A percentile compares a stretch with the other conserved stretches of the same genome.
Conservation (phyloP, 2,797 vertebrate genomes). For the Dermochelys coriacea region DNA sequence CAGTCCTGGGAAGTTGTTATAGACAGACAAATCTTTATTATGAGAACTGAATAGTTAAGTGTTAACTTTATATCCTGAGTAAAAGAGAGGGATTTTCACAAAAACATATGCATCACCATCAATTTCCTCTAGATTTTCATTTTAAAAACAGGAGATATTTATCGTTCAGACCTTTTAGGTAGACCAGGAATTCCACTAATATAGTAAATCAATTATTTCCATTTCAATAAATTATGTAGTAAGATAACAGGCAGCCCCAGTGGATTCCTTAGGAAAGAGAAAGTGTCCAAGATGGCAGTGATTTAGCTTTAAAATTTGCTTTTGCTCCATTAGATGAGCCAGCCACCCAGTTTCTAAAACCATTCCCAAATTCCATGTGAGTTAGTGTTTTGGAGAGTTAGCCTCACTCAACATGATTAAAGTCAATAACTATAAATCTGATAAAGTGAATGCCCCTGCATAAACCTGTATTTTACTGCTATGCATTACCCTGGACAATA, state of each 20-base stretch:
- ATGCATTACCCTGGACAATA: too few species aligned
- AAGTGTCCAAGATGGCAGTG: neutral
- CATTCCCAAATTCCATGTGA: neutral
- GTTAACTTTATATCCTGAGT: neutral
- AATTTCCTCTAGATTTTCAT: too few species aligned
- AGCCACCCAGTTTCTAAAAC: neutral
- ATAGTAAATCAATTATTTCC: neutral
- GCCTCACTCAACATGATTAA: too few species aligned
- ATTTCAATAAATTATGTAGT: neutral
- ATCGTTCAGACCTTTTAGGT: neutral
- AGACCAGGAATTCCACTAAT: neutral
- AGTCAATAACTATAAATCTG: too few species aligned
- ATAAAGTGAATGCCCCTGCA: too few species aligned
- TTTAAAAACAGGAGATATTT: neutral
- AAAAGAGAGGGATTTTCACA: neutral
- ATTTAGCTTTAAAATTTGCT: neutral
- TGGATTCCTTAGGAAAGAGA: neutral
- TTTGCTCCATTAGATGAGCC: neutral
- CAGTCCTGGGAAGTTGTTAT: fast-evolving
- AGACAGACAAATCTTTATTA: fast-evolving
- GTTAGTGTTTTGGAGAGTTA: neutral
- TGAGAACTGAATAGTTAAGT: fast-evolving
- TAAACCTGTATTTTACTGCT: too few species aligned
- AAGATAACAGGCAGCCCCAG: neutral
- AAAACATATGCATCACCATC: neutral